Evolutionary conservation across 2,797 vertebrate species (phyloP), one percentile per base, ranked within the genome.

Genomic region (Acipenser oxyrinchus): DNA sequence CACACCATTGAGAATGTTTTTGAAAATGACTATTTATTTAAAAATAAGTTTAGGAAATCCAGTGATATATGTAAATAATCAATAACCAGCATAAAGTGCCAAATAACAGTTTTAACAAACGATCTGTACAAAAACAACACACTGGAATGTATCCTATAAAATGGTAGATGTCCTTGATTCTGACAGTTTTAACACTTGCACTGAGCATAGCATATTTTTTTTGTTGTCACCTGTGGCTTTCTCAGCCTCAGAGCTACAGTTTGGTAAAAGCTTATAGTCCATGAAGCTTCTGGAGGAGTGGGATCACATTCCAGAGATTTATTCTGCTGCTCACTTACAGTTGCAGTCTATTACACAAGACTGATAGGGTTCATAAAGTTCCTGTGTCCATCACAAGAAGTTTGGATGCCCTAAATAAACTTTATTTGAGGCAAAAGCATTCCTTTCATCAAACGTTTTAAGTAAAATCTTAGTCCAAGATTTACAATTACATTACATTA

Each of bases 1-100:
- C 52, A 18, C 61, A 72, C 65, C 69, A 68, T 68, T 77, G 82
- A 84, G 69, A 62, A 48, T 62, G 74, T 69, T 69, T 83, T 89
- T 90, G 89, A 94, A 92, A 96, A 94, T 89, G 91, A 91, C 90
- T 88, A 92, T 94, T 96, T 87, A 92, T 94, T 93, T 86, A 86
- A 93, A 92, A 93, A 90, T 88, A 93, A 87, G 87, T 86, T 92
- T 92, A 85, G 80, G 79, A 86, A 88, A 94, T 97, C 94, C 94
- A 97, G 94, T 98, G 95, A 94, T 95, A 97, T 90, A 97, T 94
- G 93, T 91, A 91, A 92, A 90, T 94, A 94, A 93, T 88, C 89
- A 93, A 93, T 90, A 90, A 94, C 93, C 90, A 92, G 91, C 89
- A 88, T 97, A 98, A 97, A 97, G 95, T 99, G 95, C 96, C 95